Evolutionary conservation across 2,888 invertebrate genomes (phyloP), one percentile per base, ranked within the genome.

Genomic region (Sarcophaga variegata): DNA sequence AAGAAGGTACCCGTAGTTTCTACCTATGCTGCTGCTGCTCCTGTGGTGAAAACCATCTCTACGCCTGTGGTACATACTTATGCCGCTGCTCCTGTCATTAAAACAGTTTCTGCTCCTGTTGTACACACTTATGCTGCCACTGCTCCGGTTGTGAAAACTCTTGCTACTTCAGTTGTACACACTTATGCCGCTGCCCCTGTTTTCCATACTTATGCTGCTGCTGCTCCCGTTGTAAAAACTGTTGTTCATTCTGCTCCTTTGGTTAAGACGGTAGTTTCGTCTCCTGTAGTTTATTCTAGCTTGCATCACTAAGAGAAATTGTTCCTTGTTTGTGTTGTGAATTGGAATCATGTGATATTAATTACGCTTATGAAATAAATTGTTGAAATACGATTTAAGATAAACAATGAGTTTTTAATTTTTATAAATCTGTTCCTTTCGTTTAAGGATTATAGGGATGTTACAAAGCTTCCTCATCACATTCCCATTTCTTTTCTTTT

Each of bases 151-250:
- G 83, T 89, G 6, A 89, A 89, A 49, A 85, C 88, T 17, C 86
- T 86, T 75, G 47, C 75, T 86, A 3, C 82, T 5, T 87, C 78
- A 10, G 70, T 82, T n/a, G 81, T 86, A 11, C 78, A 88, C 25
- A 75, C 83, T 5, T 72, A 77, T 22, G 83, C 76, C 22, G 78
- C 83, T 47, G 81, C 84, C 27, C 90, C 89, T 22, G 76, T 88
- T 27, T 88, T 89, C 11, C 88, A 90, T 54, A 69, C 72, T 14
- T 67, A 94, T 92, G 95, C 94, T 82, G 95, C 94, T 83, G 94
- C 94, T 91, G 95, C 95, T 90, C 89, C 88, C 27, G 88, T 90
- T 22, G 81, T 91, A 47, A 62, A 88, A 63, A 72, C 78, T 12
- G 64, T 77, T 59, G 85, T 64, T 14, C 37, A 37, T 37, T 80